Conservation (phyloP, 2,113 vertebrate genomes). For the Mustela nigripes region DNA sequence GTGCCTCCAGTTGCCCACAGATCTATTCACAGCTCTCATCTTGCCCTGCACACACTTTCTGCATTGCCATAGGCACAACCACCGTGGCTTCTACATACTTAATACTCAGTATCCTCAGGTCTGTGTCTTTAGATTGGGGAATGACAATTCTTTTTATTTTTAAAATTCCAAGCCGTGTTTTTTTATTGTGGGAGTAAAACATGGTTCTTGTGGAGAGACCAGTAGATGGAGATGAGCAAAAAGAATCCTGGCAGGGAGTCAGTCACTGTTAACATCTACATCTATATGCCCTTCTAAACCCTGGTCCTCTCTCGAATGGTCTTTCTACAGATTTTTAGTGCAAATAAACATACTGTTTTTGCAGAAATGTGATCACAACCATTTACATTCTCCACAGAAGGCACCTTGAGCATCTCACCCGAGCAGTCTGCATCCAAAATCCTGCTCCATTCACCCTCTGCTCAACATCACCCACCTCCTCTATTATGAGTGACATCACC, state of each 20-base stretch:
- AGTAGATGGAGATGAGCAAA: conserved; percentile 4
- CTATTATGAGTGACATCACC: background rate
- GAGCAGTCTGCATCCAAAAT: background rate
- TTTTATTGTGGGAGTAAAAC: background rate
- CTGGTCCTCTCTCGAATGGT: background rate
- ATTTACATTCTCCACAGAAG: conserved; percentile 6
- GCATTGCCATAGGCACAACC: background rate
- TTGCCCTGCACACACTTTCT: background rate
- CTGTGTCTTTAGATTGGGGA: background rate
- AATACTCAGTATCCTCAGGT: background rate
- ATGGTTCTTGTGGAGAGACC: background rate
- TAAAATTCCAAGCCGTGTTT: background rate
- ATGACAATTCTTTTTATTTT: background rate
- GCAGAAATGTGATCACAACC: background rate
- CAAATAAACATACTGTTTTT: background rate
- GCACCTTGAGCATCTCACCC: background rate
- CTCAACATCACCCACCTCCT: background rate
- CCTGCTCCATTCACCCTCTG: background rate
- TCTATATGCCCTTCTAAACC: background rate
- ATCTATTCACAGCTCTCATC: background rate
- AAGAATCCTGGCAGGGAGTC: background rate
- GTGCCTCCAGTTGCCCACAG: background rate
- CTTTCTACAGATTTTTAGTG: background rate
- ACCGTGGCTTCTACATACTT: background rate
- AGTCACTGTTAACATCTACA: background rate